Base-by-base conservation (phyloP, 2,113 vertebrate genomes). In the Puma concolor region DNA sequence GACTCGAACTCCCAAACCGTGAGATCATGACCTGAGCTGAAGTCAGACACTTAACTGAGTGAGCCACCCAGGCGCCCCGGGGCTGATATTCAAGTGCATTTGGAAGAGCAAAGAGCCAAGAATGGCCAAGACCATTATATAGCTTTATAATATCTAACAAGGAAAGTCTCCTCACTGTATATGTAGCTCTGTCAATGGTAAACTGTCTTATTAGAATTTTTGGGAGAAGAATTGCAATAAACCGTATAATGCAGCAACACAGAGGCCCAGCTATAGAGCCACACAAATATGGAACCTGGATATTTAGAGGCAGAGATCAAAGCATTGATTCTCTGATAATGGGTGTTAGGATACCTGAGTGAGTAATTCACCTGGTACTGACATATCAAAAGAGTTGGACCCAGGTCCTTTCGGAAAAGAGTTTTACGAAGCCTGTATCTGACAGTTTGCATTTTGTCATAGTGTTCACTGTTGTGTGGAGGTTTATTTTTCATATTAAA, bases 401-500 rank as follows among this genome's bases (percentile, higher is more conserved):
- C 36, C 27, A 76, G 31, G 80, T 69, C 21, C 8, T 82, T 88
- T 90, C 77, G 87, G 44, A 69, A 69, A 67, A 67, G n/a, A 63
- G 12, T 57, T 54, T 52, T 31, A 29, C 29, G 82, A 67, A 52
- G 14, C 17, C 36, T 60, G 0, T n/a, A 72, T 57, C 19, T 16
- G 63, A 71, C 14, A 33, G n/a, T 23, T 48, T 67, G 10, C 44
- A 7, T 27, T 63, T 38, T 50, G 29, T 23, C 86, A 33, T 14
- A 27, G 6, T 54, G 23, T 31, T 36, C 29, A 64, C 33, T 48
- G 3, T 41, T 36, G 5, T 27, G 19, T 50, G 52, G 81, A 91
- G 57, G 36, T 44, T 94, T 71, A 66, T 41, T 82, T 82, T 92
- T 84, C 63, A 74, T 19, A 63, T 38, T 6, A 80, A 64, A 52